Conservation (phyloP, 2,113 vertebrate species). For the Lasiurus cinereus region DNA sequence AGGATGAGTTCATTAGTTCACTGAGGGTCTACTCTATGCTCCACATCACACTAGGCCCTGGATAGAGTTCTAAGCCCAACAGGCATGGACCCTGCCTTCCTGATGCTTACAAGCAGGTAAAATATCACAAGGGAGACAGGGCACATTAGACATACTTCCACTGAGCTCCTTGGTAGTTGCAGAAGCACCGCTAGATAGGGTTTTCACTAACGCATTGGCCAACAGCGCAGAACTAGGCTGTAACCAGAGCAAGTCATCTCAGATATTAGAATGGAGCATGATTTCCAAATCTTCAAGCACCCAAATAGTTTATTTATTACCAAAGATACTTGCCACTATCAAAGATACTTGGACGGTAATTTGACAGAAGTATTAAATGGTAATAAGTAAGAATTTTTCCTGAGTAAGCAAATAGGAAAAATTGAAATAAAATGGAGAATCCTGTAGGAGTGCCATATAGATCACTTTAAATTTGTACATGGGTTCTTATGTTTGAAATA, state of each 20-base stretch:
- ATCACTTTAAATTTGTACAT: not conserved
- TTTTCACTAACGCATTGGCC: not conserved
- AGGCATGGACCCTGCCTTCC: not conserved
- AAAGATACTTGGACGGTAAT: not conserved
- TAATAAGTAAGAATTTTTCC: not conserved
- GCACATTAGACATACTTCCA: not conserved
- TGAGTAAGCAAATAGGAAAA: not conserved
- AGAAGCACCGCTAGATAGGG: not conserved
- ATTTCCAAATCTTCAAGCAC: slow-evolving; percentile 34
- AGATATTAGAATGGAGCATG: not conserved
- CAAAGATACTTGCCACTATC: not conserved
- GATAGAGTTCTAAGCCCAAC: not conserved
- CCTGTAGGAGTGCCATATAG: slow-evolving; percentile 4
- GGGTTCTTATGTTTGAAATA: slow-evolving; percentile 23
- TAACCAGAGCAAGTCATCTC: not conserved
- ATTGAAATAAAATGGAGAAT: not conserved
- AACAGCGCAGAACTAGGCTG: not conserved
- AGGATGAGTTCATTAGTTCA: not conserved
- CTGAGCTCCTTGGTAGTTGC: not conserved
- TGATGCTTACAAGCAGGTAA: not conserved
- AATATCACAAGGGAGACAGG: not conserved
- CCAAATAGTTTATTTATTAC: slow-evolving; percentile 36
- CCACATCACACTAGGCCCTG: accelerated
- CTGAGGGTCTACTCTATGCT: not conserved
- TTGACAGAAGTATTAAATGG: too few species aligned